Base-by-base conservation (phyloP, 2,797 vertebrate genomes). In the Eleutherodactylus coqui region DNA sequence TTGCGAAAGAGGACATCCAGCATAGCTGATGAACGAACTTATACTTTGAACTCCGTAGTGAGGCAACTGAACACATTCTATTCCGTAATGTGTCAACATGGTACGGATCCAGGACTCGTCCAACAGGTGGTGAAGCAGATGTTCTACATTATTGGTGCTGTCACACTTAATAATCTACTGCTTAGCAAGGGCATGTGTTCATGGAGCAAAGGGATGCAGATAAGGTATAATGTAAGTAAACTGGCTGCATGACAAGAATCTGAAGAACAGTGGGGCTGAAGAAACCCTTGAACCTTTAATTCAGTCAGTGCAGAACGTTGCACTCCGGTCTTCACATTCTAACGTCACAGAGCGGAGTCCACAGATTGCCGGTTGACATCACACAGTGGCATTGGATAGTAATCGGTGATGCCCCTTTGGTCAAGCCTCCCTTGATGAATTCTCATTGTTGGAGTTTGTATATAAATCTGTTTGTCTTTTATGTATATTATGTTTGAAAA, bases 181-280 rank as follows among this genome's bases (percentile, higher is more conserved):
- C 95, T 99, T 85, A 96, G 98, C 86, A 99, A 99, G 89, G 98
- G 99, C 93, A 98, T 99, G 97, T 99, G 98, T 91, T 99, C 98
- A 0, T 99, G 98, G 98, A 99, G 98, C 94, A 99, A 99, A 91
- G 98, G 98, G 90, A 99, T 99, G 97, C 98, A 99, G 95, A 99
- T 99, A 91, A 97, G 97, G 90, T 99, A 99, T 93, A 99, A 99
- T 3, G 97, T 99, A 87, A 99, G 98, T 92, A 98, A 99, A 86
- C 92, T 99, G 98, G 98, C 94, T 99, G 2, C 95, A 97, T 88
- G 97, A 99, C 92, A 99, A 99, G 92, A 97, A 96, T 84, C 91
- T 99, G 90, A 98, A 98, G 97, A 94, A 89, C 0, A 98, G 97
- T 0, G 97, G 97, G 0, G 97, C 98, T 86, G 99, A 99, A 86